Evolutionary conservation across 1,140 invertebrate species (phyloP).

Genomic region (Phymastichus coffea): DNA sequence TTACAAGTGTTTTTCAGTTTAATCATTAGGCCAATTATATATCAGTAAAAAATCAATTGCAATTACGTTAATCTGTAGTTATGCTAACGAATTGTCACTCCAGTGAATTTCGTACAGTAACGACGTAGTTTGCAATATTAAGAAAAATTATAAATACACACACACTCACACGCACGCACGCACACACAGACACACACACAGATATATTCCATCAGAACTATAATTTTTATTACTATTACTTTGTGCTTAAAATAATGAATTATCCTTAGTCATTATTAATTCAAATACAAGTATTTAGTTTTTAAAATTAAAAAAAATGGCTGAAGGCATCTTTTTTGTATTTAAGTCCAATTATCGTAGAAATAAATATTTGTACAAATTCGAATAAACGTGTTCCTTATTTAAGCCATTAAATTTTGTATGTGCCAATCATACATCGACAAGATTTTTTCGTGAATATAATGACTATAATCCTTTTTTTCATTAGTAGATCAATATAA

Average conservation of each 20-base stretch:
- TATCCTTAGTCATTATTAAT: conserved; percentile 20
- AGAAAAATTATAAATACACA: too few species aligned
- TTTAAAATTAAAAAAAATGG: conserved; percentile 13
- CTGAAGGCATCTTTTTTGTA: conserved; percentile 39
- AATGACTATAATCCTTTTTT: too few species aligned
- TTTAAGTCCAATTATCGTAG: conserved; percentile 41
- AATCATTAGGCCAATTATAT: neutral
- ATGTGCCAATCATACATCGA: too few species aligned
- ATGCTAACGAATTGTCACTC: neutral
- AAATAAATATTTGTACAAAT: conserved; percentile 51
- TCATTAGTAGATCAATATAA: too few species aligned
- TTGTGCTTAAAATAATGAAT: conserved; percentile 12
- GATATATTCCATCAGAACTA: conserved; percentile 12
- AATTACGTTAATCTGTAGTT: neutral
- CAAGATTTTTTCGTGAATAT: too few species aligned
- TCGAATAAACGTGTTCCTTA: conserved; percentile 33
- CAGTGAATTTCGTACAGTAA: conserved; percentile 20
- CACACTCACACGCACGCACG: too few species aligned
- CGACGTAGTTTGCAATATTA: conserved; percentile 20
- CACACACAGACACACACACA: too few species aligned
- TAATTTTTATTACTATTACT: conserved; percentile 14
- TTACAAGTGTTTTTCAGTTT: neutral
- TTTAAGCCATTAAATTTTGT: conserved; percentile 7
- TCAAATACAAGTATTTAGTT: conserved; percentile 7
- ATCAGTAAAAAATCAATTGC: conserved; percentile 6